Evolutionary conservation across 2,888 invertebrate genomes (phyloP).

Genomic region (Lycophotia porphyrea): DNA sequence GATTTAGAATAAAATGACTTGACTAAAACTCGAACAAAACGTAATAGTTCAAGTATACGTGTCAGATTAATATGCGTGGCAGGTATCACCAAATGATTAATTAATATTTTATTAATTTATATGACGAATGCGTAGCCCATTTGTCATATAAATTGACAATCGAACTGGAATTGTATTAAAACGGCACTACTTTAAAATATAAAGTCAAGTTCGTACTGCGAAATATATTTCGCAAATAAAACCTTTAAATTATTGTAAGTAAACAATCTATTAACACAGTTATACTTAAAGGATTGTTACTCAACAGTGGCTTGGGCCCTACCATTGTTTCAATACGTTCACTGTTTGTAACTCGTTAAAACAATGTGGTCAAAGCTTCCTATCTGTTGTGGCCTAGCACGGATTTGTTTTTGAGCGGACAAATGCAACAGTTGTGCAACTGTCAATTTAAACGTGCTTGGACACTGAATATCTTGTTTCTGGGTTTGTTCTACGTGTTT

Average conservation of each 20-base stretch:
- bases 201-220: conserved; percentile 22
- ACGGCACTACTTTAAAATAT: neutral
- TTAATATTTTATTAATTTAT: conserved; percentile 51
- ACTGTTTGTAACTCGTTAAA: conserved; percentile 59
- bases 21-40: neutral
- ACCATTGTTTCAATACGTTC: conserved; percentile 63
- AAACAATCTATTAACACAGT: conserved; percentile 54
- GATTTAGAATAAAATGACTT: neutral
- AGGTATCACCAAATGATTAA: conserved; percentile 31
- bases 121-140: conserved; percentile 27
- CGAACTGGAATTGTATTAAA: conserved; percentile 8
- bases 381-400: conserved; percentile 78
- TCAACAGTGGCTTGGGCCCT: conserved; percentile 51
- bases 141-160: conserved; percentile 43
- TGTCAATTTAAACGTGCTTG: conserved; percentile 53
- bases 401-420: conserved; percentile 66
- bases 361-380: conserved; percentile 79
- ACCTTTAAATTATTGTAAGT: conserved; percentile 52
- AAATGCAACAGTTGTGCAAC: conserved; percentile 73
- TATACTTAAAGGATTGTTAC: conserved; percentile 48
- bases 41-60: neutral
- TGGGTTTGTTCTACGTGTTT: conserved; percentile 42
- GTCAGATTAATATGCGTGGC: conserved; percentile 2
- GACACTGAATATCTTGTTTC: conserved; percentile 31
- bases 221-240: conserved; percentile 28